These are phyloP conservation scores for Eurystomus glaucurus DNA, from an alignment of 2,797 vertebrate genomes.

Conservation along the genomic window DNA sequence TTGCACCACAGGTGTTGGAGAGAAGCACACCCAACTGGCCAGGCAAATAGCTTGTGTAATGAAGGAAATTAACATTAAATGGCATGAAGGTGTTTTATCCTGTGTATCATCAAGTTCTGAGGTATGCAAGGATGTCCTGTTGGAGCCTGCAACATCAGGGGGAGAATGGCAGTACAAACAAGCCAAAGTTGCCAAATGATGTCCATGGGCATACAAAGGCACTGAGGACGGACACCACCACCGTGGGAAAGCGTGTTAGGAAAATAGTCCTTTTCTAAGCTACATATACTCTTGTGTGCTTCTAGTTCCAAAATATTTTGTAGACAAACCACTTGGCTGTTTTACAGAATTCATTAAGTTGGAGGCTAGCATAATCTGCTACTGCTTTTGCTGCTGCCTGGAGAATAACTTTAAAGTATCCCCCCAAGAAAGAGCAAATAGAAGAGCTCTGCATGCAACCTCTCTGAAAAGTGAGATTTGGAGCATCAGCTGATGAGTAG, in stretches of 20 bases:
- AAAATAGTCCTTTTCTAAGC: neutral
- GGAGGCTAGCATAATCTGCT: neutral
- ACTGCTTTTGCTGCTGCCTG: neutral
- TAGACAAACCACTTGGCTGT: constrained; percentile 15
- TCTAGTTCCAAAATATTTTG: constrained; percentile 7
- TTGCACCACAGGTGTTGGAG: neutral
- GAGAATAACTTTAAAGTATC: neutral
- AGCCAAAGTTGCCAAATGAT: neutral
- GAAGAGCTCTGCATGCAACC: neutral
- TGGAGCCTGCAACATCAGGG: neutral
- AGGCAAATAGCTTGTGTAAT: neutral
- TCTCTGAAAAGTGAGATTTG: neutral
- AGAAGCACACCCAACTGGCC: neutral
- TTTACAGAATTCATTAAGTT: neutral
- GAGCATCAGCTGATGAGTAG: neutral
- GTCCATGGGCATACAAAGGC: neutral
- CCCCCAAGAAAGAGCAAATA: neutral
- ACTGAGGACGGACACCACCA: neutral
- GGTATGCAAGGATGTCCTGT: neutral
- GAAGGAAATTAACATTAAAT: neutral
- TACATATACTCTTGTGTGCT: neutral
- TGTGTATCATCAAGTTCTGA: neutral
- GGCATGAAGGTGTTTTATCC: neutral
- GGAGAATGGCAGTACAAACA: neutral
- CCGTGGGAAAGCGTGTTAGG: neutral